Percentiles rank a stretch among this genome's conserved stretches.
Conservation (phyloP, 2,113 vertebrate species). For the Rhinolophus ferrumequinum region DNA sequence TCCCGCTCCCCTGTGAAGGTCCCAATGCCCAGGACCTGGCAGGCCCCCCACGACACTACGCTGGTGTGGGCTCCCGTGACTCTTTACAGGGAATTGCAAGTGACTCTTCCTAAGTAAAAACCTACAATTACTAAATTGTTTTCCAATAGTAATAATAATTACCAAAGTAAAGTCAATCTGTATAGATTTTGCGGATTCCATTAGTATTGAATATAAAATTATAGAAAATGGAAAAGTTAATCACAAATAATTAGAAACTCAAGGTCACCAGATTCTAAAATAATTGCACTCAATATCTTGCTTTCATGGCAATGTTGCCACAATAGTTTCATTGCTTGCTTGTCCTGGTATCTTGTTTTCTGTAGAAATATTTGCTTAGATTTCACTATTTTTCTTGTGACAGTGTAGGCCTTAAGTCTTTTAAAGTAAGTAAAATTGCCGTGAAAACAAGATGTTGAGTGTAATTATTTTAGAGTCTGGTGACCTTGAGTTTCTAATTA, state of each 20-base stretch:
- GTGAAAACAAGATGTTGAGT: neutral
- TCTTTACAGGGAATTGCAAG: neutral
- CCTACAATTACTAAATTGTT: neutral
- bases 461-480: neutral
- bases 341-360: neutral
- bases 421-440: neutral
- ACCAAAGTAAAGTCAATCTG: neutral
- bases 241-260: neutral
- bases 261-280: neutral
- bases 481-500: neutral
- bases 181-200: neutral
- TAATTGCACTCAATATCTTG: neutral
- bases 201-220: neutral
- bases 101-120: neutral
- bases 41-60: neutral
- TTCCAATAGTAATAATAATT: neutral
- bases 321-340: rapidly evolving
- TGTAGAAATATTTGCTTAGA: neutral
- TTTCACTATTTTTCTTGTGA: neutral
- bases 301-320: neutral
- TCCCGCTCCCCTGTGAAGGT: neutral
- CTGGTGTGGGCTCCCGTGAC: neutral
- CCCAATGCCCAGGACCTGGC: neutral
- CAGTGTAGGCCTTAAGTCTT: neutral
- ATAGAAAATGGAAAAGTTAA: neutral